phyloP scores from a whole-genome alignment of 1,140 invertebrate genomes.

The Melanaphis sacchari region DNA sequence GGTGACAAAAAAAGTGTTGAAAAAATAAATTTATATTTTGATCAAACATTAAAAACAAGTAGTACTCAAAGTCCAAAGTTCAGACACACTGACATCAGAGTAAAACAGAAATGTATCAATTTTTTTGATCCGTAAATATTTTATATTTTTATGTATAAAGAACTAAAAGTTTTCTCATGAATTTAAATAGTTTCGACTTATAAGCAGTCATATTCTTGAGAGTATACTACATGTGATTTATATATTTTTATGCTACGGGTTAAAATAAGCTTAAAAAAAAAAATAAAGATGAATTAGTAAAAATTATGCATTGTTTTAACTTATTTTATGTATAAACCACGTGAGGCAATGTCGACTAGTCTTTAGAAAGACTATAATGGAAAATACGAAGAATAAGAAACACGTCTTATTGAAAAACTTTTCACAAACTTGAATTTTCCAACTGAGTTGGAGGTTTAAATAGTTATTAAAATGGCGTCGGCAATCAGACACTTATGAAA shows the following conservation, averaged over 20 bases:
- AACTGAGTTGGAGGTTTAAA: slow-evolving; percentile 22
- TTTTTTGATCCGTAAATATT: background rate
- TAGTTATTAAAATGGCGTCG: slow-evolving; percentile 46
- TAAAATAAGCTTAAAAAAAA: background rate
- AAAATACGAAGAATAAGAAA: slow-evolving; percentile 11
- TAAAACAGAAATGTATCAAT: background rate
- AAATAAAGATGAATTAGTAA: background rate
- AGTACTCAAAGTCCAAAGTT: background rate
- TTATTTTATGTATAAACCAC: slow-evolving; percentile 22
- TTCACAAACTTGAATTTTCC: slow-evolving; percentile 24
- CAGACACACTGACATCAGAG: background rate
- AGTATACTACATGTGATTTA: background rate
- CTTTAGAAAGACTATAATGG: background rate
- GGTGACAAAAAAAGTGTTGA: background rate
- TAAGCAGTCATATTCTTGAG: background rate
- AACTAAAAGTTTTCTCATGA: background rate
- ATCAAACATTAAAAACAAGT: background rate
- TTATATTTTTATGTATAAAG: background rate
- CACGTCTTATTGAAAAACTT: slow-evolving; percentile 52
- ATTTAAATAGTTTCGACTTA: background rate
- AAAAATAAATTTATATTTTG: background rate
- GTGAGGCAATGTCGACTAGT: background rate
- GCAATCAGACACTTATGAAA: slow-evolving; percentile 42
- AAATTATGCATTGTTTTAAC: background rate
- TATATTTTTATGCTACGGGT: background rate